Evolutionary conservation across 2,113 vertebrate species (phyloP), one percentile per base, ranked within the genome.

Genomic region (Neopipo cinnamomea): DNA sequence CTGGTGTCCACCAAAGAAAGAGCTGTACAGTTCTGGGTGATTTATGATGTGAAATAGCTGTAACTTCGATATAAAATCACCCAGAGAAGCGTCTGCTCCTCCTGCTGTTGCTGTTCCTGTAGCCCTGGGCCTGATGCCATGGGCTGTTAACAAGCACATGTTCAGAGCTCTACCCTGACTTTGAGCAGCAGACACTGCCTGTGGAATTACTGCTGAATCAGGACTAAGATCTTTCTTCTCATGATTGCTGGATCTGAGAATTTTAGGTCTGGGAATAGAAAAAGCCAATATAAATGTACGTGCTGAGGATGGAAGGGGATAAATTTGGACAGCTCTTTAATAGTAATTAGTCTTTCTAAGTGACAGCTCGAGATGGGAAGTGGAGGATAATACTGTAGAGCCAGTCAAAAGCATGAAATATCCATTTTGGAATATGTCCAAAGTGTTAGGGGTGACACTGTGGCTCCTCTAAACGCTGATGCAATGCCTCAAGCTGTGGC

Each of bases 311-410:
- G 68, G 94, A 44, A 71, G 66, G 52, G 88, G 47, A 87, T 68
- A 19, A 30, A 65, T 75, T 44, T 89, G 87, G 84, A 46, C 73
- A 91, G 80, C 61, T 95, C 8, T 85, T 92, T 80, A 93, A 58
- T 28, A 68, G 86, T 81, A 85, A 44, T 91, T 78, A 76, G 61
- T 87, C 95, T 91, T 63, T 16, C 49, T 49, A 59, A 89, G 77
- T 79, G 84, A 87, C 77, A 91, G 86, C 70, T 91, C 61, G 74
- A 56, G 86, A 47, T 93, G 80, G 27, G 76, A 93, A 87, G 68
- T 39, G 3, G 2, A 91, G 85, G 56, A 35, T 50, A 95, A 81
- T 2, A 12, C n/a, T 33, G 39, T 2, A 63, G 28, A 91, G 35
- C 39, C 47, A 52, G 30, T 83, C 78, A 81, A 56, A 94, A 68